A percentile compares a stretch with the other conserved stretches of the same genome.
phyloP scores from a whole-genome alignment of 2,113 vertebrate species.

The Ameiurus melas region DNA sequence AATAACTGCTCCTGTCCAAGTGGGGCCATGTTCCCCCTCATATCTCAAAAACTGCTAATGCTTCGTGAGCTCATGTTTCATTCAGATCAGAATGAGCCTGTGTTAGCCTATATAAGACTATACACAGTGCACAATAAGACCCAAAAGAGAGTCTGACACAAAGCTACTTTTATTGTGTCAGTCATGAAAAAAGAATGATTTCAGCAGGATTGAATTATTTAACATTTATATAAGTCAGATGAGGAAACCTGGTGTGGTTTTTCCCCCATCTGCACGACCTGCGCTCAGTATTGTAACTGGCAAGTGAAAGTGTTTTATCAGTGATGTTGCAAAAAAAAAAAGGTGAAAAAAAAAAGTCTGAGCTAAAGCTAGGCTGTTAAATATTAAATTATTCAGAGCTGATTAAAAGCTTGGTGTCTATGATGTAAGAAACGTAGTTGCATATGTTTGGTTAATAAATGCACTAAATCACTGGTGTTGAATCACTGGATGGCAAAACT shows the following conservation, averaged over 20 bases:
- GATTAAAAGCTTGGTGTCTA: not conserved
- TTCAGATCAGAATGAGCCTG: not conserved
- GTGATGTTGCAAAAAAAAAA: not conserved
- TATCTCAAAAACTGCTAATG: not conserved
- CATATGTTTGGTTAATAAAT: not conserved
- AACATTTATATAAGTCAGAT: not conserved
- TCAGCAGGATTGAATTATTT: not conserved
- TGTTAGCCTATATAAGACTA: not conserved
- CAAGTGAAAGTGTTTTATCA: not conserved
- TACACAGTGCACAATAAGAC: not conserved
- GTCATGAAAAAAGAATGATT: not conserved
- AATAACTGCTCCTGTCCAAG: slow-evolving; percentile 7
- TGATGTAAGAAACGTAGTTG: not conserved
- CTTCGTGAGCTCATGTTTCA: not conserved
- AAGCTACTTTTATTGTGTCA: not conserved
- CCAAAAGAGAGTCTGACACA: not conserved
- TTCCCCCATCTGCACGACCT: too few species aligned
- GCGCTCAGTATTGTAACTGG: not conserved
- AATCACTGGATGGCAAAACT: not conserved
- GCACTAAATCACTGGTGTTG: not conserved
- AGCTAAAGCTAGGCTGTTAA: not conserved
- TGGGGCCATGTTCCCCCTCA: not conserved
- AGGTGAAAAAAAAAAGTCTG: too few species aligned
- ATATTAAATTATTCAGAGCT: not conserved
- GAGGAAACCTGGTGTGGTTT: not conserved